These are phyloP conservation scores for Pangasius krempfi DNA, from an alignment of 2,797 vertebrate species.

Conservation along the genomic window DNA sequence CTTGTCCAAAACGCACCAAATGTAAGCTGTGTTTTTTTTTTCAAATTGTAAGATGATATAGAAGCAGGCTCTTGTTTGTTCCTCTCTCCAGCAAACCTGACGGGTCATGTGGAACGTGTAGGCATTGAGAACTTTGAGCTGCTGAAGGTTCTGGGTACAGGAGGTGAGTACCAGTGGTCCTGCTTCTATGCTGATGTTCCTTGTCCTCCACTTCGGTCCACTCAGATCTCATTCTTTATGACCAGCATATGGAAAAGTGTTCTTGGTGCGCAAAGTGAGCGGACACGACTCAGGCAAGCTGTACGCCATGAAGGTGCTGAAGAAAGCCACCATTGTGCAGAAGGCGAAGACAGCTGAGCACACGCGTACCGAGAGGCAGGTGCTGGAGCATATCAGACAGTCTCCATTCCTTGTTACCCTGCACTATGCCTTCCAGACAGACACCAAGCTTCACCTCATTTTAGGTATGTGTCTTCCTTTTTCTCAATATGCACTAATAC, in stretches of 20 bases:
- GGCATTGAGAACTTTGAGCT: slow-evolving; percentile 99
- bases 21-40: not conserved
- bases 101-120: slow-evolving; percentile 94
- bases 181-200: not conserved
- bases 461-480: slow-evolving; percentile 77
- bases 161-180: slow-evolving; percentile 81
- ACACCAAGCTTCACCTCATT: slow-evolving; percentile 98
- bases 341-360: slow-evolving; percentile 98
- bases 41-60: not conserved
- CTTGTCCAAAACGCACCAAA: no score
- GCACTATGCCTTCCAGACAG: slow-evolving; percentile 98
- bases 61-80: slow-evolving; percentile 24
- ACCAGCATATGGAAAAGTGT: slow-evolving; percentile 95
- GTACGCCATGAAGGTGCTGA: slow-evolving; percentile 98
- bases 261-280: slow-evolving; percentile 94
- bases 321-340: slow-evolving; percentile 97
- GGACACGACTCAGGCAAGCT: slow-evolving; percentile 92
- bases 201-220: not conserved
- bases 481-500: not conserved
- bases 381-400: slow-evolving; percentile 94
- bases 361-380: slow-evolving; percentile 91
- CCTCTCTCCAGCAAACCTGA: slow-evolving; percentile 88
- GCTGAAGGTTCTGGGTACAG: slow-evolving; percentile 95
- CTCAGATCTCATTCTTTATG: slow-evolving; percentile 1
- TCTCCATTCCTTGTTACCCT: slow-evolving; percentile 94